Base-by-base conservation (phyloP, 2,113 vertebrate genomes). In the Hepsetus odoe region DNA sequence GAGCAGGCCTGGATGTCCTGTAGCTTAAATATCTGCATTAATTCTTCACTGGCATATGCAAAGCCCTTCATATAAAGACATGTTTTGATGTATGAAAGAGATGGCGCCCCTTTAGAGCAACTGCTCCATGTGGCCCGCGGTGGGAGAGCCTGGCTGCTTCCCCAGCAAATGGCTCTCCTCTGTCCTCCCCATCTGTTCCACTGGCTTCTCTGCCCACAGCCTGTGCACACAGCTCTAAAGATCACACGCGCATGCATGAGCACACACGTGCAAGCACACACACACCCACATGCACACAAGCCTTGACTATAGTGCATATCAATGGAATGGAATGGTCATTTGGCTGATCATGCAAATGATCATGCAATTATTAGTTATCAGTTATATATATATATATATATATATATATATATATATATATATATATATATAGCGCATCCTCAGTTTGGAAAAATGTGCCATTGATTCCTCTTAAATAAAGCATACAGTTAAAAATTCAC, bases 131-230 rank as follows among this genome's bases (percentile, higher is more conserved):
- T n/a, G 74, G 72, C 66, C 66, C 79, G 74, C 64, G 49, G 72
- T n/a, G 66, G 61, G 67, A 59, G 79, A 51, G 61, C 40, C 83
- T 86, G 83, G 76, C n/a, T n/a, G n/a, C 26, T 28, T 74, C 79
- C 83, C 85, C 76, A 62, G 73, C 81, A 84, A 85, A 83, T 83
- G 59, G 81, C 58, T 82, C 83, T 64, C 74, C 72, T 70, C 69
- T 76, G 68, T 79, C 59, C 73, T 72, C n/a, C 70, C 83, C 79
- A 79, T 83, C 81, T 83, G 83, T 85, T 86, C 64, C 67, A 61
- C 79, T 85, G 83, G 55, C 79, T 72, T 35, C 49, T 42, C 18
- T 77, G 62, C 79, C 75, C 62, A 65, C 75, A 40, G 70, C 71
- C 79, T 80, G 68, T 66, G 53, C 44, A n/a, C 49, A 72, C 9